Percentiles rank a stretch among this genome's conserved stretches.
phyloP scores from a whole-genome alignment of 2,888 invertebrate species.

The Acleris laterana region DNA sequence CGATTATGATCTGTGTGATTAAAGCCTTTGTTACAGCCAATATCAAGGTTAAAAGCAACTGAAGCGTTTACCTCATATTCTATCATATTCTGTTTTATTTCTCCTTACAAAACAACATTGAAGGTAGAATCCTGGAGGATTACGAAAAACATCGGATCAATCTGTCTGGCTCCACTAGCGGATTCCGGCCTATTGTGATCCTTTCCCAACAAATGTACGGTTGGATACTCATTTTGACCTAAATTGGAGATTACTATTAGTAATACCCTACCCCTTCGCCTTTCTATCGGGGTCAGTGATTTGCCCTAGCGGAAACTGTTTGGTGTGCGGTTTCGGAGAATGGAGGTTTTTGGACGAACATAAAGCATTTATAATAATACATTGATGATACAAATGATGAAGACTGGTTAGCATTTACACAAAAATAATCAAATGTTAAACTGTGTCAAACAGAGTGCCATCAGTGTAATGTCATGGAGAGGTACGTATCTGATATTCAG shows the following conservation, averaged over 20 bases:
- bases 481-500: no score
- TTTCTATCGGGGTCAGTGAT: constrained; percentile 17
- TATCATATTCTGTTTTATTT: constrained; percentile 9
- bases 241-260: constrained; percentile 37
- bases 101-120: constrained; percentile 16
- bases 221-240: constrained; percentile 34
- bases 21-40: neutral
- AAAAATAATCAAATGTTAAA: no score
- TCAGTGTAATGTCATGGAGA: no score
- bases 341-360: neutral
- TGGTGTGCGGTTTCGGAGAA: neutral
- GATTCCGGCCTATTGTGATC: constrained; percentile 44
- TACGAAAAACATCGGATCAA: constrained; percentile 51
- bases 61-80: no score
- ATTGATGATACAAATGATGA: neutral
- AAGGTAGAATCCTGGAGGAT: constrained; percentile 40
- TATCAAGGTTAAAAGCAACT: no score
- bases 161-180: constrained; percentile 47
- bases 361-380: neutral
- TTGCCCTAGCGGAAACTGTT: constrained; percentile 15
- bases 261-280: constrained; percentile 35
- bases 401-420: no score
- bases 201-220: constrained; percentile 42
- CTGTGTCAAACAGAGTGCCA: no score
- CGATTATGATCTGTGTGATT: neutral